Evolutionary conservation across 2,888 invertebrate genomes (phyloP).

Genomic region (Portevinia maculata): DNA sequence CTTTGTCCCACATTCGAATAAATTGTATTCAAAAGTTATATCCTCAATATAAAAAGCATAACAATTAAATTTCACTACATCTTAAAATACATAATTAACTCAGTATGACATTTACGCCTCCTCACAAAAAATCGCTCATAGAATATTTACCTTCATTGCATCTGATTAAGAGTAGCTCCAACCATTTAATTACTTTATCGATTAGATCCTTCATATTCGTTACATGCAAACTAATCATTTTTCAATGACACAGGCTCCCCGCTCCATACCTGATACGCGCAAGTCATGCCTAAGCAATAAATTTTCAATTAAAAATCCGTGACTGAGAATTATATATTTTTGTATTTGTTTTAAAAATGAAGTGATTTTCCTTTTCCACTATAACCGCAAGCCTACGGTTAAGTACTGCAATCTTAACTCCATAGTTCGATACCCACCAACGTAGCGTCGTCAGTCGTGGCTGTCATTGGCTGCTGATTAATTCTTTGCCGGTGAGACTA

Average conservation of each 20-base stretch:
- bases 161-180: constrained; percentile 6
- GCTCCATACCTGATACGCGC: constrained; percentile 30
- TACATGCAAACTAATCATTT: constrained; percentile 36
- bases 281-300: constrained; percentile 52
- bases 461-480: constrained; percentile 11
- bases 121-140: neutral
- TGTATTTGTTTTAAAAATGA: constrained; percentile 6
- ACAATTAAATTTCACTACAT: no score
- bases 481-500: constrained; percentile 5
- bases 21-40: no score
- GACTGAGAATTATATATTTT: constrained; percentile 27
- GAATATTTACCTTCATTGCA: neutral
- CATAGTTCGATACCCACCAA: constrained; percentile 50
- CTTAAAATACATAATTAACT: neutral
- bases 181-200: constrained; percentile 45
- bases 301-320: constrained; percentile 64
- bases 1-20: no score
- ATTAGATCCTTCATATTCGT: constrained; percentile 37
- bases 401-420: constrained; percentile 32
- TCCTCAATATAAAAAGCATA: no score
- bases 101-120: neutral
- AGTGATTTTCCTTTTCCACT: constrained; percentile 14
- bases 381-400: constrained; percentile 32
- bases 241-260: constrained; percentile 17
- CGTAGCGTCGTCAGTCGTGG: constrained; percentile 30